Conservation (phyloP, 2,888 invertebrate species). For the Agrotis clavis region DNA sequence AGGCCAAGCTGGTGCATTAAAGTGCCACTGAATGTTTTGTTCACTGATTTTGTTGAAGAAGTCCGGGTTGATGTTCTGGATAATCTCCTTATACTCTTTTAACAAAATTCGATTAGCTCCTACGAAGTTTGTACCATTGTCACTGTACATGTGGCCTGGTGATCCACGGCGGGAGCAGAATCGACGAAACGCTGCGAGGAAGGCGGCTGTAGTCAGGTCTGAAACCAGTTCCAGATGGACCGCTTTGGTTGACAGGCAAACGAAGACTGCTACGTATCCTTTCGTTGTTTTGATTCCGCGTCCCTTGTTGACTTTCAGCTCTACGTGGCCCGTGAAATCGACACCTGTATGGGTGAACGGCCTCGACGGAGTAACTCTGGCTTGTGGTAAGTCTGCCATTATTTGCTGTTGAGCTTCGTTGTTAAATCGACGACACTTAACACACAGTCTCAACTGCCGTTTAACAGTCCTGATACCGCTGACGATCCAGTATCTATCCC, state of each 20-base stretch:
- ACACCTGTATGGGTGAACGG: background rate
- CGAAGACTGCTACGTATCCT: background rate
- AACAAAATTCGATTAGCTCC: background rate
- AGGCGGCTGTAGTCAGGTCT: constrained; percentile 1
- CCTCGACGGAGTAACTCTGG: background rate
- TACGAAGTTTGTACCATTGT: background rate
- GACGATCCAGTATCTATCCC: too few species aligned
- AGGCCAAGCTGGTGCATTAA: background rate
- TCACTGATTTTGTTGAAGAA: background rate
- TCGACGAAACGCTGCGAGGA: background rate
- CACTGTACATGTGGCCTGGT: background rate
- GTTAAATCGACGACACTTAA: too few species aligned
- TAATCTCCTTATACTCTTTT: constrained; percentile 1
- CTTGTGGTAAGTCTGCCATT: background rate
- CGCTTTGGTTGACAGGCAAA: background rate
- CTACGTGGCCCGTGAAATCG: background rate
- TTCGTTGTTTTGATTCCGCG: constrained; percentile 5
- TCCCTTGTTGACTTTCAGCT: constrained; percentile 4
- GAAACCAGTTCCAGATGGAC: constrained; percentile 9
- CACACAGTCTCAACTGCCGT: too few species aligned
- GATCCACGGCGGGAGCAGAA: background rate
- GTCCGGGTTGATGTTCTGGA: constrained; percentile 1
- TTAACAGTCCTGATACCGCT: too few species aligned
- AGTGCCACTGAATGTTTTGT: background rate
- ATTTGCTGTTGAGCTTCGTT: background rate